Evolutionary conservation across 2,797 vertebrate species (phyloP).

Genomic region (Lates japonicus): DNA sequence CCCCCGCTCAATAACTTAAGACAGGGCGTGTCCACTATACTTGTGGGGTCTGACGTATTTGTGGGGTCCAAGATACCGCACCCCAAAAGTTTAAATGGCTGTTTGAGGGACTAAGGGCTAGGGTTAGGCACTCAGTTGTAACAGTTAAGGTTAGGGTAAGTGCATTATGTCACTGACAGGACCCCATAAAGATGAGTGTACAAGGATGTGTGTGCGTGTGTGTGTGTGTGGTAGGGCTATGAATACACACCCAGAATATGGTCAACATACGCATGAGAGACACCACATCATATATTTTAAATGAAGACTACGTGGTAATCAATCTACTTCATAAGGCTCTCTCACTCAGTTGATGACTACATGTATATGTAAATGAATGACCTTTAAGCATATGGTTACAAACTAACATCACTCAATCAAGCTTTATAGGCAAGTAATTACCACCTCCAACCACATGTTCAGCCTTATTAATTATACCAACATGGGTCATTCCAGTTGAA

Average conservation of each 20-base stretch:
- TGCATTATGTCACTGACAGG: too few species aligned
- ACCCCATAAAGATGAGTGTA: neutral
- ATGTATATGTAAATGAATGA: slow-evolving; percentile 55
- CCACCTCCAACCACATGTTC: slow-evolving; percentile 54
- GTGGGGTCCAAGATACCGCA: too few species aligned
- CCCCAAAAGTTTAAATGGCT: too few species aligned
- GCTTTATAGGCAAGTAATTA: slow-evolving; percentile 62
- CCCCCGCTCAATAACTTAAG: slow-evolving; percentile 9
- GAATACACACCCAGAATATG: neutral
- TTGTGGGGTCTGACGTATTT: too few species aligned
- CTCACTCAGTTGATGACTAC: slow-evolving; percentile 29
- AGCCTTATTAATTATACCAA: slow-evolving; percentile 59
- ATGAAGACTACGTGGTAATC: slow-evolving; percentile 18
- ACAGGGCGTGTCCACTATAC: slow-evolving; percentile 12
- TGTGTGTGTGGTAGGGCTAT: neutral
- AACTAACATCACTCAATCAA: slow-evolving; percentile 54
- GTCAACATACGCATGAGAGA: slow-evolving; percentile 8
- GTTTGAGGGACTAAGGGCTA: too few species aligned
- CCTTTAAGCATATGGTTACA: slow-evolving; percentile 60
- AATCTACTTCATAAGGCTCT: slow-evolving; percentile 32
- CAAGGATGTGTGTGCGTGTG: slow-evolving; percentile 6
- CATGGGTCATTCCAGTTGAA: slow-evolving; percentile 55
- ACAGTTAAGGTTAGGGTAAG: too few species aligned
- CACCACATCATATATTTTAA: slow-evolving; percentile 14
- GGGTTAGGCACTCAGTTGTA: too few species aligned